Percentiles rank a stretch among this genome's conserved stretches.
These are phyloP conservation scores for Brachionus paranguensis DNA, from an alignment of 1,140 invertebrate genomes.

Conservation along the genomic window DNA sequence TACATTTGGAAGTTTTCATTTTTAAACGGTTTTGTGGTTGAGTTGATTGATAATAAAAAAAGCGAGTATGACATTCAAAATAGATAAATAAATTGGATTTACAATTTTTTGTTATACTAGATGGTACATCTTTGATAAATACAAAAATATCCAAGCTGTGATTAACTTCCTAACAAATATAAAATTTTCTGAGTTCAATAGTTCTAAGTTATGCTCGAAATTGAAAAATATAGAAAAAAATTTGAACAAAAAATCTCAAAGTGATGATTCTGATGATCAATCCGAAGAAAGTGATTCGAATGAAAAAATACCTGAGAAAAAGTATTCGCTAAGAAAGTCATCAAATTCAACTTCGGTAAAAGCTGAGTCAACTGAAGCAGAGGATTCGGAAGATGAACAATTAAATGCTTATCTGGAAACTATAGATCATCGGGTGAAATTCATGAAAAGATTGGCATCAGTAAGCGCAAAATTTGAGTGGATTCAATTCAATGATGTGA, in stretches of 20 bases:
- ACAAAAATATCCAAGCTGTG: neutral
- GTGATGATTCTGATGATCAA: neutral
- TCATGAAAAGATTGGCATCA: neutral
- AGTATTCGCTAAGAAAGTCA: neutral
- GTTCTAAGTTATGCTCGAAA: neutral
- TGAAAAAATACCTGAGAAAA: neutral
- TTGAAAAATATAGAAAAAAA: neutral
- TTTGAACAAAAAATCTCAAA: neutral
- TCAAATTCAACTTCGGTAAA: neutral
- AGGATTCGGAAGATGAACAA: neutral
- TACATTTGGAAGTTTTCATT: conserved; percentile 7
- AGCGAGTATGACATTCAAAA: neutral
- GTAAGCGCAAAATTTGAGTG: neutral
- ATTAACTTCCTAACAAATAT: neutral
- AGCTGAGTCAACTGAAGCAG: neutral
- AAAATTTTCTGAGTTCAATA: neutral
- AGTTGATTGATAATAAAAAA: neutral
- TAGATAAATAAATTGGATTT: neutral
- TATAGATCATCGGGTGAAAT: neutral
- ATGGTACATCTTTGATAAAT: neutral
- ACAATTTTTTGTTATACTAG: neutral
- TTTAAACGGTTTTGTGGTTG: neutral
- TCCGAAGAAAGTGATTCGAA: neutral
- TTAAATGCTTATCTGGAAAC: neutral
- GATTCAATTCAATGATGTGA: neutral